phyloP scores from a whole-genome alignment of 2,797 vertebrate species.

The Danio kyathit region DNA sequence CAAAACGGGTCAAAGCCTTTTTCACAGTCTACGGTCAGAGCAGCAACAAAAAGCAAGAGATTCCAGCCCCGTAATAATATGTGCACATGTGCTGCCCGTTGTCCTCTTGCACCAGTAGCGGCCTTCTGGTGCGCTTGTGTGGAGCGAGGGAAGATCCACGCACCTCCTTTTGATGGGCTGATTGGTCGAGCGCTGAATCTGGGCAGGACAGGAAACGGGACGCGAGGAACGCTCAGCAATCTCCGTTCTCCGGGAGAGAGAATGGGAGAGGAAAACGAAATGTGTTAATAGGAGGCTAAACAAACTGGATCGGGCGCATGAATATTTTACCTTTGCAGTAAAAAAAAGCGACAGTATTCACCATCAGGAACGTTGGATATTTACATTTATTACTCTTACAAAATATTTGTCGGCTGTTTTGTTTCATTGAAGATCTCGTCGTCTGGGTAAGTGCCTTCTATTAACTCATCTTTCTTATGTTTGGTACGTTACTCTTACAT shows the following conservation, averaged over 20 bases:
- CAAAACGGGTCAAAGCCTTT: too few species aligned
- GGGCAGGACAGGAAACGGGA: slow-evolving; percentile 82
- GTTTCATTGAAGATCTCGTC: not conserved
- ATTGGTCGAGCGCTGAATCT: slow-evolving; percentile 62
- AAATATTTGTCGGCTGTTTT: slow-evolving; percentile 26
- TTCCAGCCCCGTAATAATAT: too few species aligned
- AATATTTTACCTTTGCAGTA: not conserved
- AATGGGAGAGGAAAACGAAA: slow-evolving; percentile 64
- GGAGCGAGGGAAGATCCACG: not conserved
- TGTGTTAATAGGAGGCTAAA: slow-evolving; percentile 33
- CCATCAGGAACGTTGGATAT: slow-evolving; percentile 25
- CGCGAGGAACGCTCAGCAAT: slow-evolving; percentile 71
- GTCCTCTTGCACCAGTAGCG: slow-evolving; percentile 10
- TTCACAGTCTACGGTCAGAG: too few species aligned
- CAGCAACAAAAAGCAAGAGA: too few species aligned
- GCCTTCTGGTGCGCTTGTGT: slow-evolving; percentile 8
- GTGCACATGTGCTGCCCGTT: not conserved
- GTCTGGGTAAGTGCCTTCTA: slow-evolving; percentile 32
- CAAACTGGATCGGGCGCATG: slow-evolving; percentile 61
- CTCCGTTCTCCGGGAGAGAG: slow-evolving; percentile 69
- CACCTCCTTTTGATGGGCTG: slow-evolving; percentile 5
- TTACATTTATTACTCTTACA: not conserved
- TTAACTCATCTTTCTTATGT: not conserved
- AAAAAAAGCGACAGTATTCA: not conserved
- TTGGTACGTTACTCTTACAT: not conserved